Base-by-base conservation (phyloP, 2,888 invertebrate species). In the Polylopha cassiicola region DNA sequence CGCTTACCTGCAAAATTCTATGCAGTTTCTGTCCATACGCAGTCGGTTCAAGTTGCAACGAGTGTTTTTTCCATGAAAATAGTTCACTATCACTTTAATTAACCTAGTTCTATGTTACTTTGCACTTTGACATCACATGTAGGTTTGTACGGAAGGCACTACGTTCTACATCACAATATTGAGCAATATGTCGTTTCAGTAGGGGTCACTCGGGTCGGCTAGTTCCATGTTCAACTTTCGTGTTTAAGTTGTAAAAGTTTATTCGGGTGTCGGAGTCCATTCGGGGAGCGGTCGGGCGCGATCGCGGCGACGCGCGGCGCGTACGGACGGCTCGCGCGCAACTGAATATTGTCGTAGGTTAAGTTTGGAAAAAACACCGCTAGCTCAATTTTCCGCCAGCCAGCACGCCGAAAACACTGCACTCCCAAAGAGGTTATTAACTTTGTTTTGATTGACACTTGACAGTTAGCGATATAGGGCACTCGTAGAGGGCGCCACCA, bases 261-360 rank as follows among this genome's bases (percentile, higher is more conserved):
- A 60, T 70, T 75, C 55, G 67, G 71, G 48, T 42, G 45, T 65
- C 67, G 71, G 58, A 61, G 67, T 65, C 62, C 73, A 67, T 74
- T 76, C 77, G 78, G 66, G 45, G 50, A 56, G 55, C 69, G 73
- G 75, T 74, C 70, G 69, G 60, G 46, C 53, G 52, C 66, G 70
- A 70, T 66, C 67, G 73, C 65, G 53, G 55, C 53, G 52, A 54
- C 62, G 68, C 71, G 73, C 65, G 64, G 71, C 78, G 80, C 75
- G 70, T 74, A 71, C 77, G 69, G 64, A 62, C 73, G 64, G 78
- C 80, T 73, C 78, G 81, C 80, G 82, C 84, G 80, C 82, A 78
- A 84, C 81, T 82, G 80, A 78, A 70, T 70, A 73, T 80, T 79
- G 76, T 74, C 80, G 72, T 81, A 80, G 80, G 80, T 82, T 80